Conservation (phyloP, 2,113 vertebrate genomes). For the Phylloscopus trochilus region DNA sequence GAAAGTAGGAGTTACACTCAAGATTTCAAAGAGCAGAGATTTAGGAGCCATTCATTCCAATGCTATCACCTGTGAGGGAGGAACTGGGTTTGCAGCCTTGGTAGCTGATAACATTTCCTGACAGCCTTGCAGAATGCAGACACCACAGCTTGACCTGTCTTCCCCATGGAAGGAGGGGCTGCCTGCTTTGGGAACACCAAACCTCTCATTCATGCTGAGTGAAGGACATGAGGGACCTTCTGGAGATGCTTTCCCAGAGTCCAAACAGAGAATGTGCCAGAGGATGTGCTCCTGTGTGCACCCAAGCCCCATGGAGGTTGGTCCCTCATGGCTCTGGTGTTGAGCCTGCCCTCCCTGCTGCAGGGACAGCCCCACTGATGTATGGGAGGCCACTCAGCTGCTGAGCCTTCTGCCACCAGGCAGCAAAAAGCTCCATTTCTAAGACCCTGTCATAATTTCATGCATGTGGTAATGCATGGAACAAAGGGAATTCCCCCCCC, state of each 20-base stretch:
- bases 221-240: background rate
- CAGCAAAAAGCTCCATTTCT: background rate
- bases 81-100: background rate
- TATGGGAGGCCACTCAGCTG: background rate
- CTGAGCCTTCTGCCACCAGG: background rate
- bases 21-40: background rate
- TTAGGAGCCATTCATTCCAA: background rate
- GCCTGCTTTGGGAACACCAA: background rate
- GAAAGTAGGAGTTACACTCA: background rate
- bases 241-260: background rate
- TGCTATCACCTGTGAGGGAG: background rate
- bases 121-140: background rate
- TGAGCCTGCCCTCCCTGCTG: background rate
- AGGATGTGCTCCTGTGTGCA: background rate
- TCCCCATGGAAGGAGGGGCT: background rate
- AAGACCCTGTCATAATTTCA: background rate
- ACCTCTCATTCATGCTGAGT: background rate
- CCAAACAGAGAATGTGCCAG: background rate
- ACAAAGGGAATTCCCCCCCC: background rate
- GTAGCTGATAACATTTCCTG: background rate
- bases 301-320: accelerated
- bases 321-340: accelerated
- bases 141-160: background rate
- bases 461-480: background rate
- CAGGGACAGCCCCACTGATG: background rate